Evolutionary conservation across 2,888 invertebrate species (phyloP).

Genomic region (Platerodrilus igneus): DNA sequence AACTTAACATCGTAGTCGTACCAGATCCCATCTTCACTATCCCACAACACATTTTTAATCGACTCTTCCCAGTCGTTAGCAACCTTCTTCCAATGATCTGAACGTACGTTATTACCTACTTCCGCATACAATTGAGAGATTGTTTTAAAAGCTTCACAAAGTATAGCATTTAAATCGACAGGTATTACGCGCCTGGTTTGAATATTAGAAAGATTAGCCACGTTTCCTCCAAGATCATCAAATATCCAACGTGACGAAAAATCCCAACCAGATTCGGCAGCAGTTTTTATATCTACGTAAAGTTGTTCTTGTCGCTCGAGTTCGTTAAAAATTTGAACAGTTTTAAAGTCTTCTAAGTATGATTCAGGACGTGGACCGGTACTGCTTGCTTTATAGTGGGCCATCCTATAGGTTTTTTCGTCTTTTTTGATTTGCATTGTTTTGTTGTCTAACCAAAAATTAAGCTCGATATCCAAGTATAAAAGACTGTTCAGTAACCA

Average conservation of each 20-base stretch:
- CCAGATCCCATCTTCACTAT: constrained; percentile 72
- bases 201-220: constrained; percentile 56
- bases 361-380: constrained; percentile 68
- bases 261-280: constrained; percentile 85
- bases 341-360: constrained; percentile 59
- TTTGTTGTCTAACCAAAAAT: constrained; percentile 61
- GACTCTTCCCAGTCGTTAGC: constrained; percentile 56
- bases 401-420: constrained; percentile 52
- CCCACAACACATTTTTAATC: constrained; percentile 70
- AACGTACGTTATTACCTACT: constrained; percentile 50
- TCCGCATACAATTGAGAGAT: constrained; percentile 57
- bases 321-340: constrained; percentile 49
- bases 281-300: constrained; percentile 69
- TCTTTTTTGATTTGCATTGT: constrained; percentile 51
- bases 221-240: constrained; percentile 54
- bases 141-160: constrained; percentile 64
- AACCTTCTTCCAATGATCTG: constrained; percentile 51
- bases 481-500: constrained; percentile 59
- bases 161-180: constrained; percentile 76
- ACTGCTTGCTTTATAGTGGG: constrained; percentile 58
- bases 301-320: constrained; percentile 49
- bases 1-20: constrained; percentile 67
- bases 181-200: constrained; percentile 67
- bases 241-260: constrained; percentile 79
- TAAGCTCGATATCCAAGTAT: constrained; percentile 58